A percentile compares a stretch with the other conserved stretches of the same genome.
Evolutionary conservation across 2,888 invertebrate species (phyloP).

Genomic region (Tachystola acroxantha): DNA sequence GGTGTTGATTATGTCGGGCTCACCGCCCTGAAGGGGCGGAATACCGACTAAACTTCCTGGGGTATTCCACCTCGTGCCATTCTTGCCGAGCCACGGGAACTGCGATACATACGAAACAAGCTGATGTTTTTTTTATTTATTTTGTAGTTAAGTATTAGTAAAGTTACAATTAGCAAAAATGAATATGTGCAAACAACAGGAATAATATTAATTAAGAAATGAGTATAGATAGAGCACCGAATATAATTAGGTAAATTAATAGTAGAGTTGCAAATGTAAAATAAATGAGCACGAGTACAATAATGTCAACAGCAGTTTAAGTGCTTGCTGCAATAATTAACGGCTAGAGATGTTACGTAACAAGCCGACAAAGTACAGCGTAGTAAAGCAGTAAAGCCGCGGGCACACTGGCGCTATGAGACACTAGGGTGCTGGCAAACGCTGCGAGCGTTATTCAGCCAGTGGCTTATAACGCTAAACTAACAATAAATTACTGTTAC

Average conservation of each 20-base stretch:
- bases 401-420: neutral
- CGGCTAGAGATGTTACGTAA: conserved; percentile 18
- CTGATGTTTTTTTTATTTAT: too few species aligned
- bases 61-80: too few species aligned
- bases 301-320: conserved; percentile 39
- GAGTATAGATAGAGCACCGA: conserved; percentile 1
- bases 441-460: neutral
- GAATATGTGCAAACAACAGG: too few species aligned
- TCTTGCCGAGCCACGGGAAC: too few species aligned
- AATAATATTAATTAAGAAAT: too few species aligned
- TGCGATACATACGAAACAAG: too few species aligned
- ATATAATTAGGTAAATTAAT: conserved; percentile 12
- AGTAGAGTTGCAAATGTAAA: conserved; percentile 19
- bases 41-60: too few species aligned
- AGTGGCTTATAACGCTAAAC: neutral
- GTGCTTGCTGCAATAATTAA: conserved; percentile 27
- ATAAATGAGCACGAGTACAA: conserved; percentile 29
- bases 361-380: conserved; percentile 6
- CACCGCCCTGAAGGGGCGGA: too few species aligned
- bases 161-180: too few species aligned
- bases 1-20: too few species aligned
- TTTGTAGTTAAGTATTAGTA: too few species aligned
- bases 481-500: neutral
- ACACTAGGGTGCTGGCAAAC: neutral
- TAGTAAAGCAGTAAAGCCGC: conserved; percentile 1